phyloP scores from a whole-genome alignment of 2,113 vertebrate species.

The Aspiorhynchus laticeps region DNA sequence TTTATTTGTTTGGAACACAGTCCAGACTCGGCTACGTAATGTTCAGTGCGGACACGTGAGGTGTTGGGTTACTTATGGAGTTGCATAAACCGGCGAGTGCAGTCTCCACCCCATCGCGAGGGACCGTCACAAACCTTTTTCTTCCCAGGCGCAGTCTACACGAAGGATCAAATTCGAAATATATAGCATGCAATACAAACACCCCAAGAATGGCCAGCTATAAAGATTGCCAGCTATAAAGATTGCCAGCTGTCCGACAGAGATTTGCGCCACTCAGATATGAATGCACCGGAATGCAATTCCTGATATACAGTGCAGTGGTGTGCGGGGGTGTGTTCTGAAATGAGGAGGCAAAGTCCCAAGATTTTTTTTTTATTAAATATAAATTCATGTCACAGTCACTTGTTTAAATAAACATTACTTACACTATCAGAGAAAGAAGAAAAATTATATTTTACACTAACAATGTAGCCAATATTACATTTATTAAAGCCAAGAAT shows the following conservation, averaged over 20 bases:
- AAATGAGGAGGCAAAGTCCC: no score
- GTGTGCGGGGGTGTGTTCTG: no score
- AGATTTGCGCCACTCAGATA: not conserved
- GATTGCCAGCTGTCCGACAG: not conserved
- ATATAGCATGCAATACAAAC: not conserved
- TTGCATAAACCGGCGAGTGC: conserved; percentile 10
- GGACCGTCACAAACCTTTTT: not conserved
- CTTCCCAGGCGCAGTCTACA: not conserved
- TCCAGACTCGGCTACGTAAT: not conserved
- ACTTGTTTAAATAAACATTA: no score
- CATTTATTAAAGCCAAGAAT: no score
- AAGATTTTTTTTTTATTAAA: no score
- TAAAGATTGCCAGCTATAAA: not conserved
- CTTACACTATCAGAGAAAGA: no score
- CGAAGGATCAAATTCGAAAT: not conserved
- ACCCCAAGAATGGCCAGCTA: not conserved
- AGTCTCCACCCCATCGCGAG: conserved; percentile 6
- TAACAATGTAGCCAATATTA: no score
- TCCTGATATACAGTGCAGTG: not conserved
- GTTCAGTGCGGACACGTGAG: conserved; percentile 19
- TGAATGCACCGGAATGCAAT: not conserved
- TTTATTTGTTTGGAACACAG: not conserved
- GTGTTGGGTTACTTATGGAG: not conserved
- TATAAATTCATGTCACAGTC: no score
- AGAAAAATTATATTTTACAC: no score